These are phyloP conservation scores for Blastomussa wellsi DNA, from an alignment of 92 coral and sea anemone genomes.

Conservation along the genomic window DNA sequence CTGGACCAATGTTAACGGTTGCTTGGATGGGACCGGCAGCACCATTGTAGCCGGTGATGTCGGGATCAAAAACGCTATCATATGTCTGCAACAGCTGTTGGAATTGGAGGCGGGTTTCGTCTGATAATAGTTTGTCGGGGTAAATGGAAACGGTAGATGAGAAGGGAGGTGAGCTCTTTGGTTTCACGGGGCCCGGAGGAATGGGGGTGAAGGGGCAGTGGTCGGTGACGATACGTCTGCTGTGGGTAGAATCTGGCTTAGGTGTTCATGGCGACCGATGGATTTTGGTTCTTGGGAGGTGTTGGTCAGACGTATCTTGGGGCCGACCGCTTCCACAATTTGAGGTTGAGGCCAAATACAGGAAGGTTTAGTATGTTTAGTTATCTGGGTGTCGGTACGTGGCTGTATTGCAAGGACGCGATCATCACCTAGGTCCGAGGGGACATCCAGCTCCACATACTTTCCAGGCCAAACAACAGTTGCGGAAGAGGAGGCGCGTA, in stretches of 20 bases:
- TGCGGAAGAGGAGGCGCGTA: too few relatives aligned
- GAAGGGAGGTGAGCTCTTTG: constrained; percentile 18
- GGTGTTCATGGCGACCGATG: constrained; percentile 53
- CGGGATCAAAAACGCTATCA: too few relatives aligned
- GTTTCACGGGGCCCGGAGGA: constrained; percentile 9
- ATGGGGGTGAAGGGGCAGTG: constrained; percentile 23
- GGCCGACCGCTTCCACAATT: constrained; percentile 48
- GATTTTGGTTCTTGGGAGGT: constrained; percentile 38
- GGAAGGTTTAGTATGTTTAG: constrained; percentile 16
- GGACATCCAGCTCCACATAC: too few relatives aligned
- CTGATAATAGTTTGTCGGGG: too few relatives aligned
- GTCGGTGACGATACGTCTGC: constrained; percentile 6
- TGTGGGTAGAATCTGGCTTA: constrained; percentile 46
- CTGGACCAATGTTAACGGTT: too few relatives aligned
- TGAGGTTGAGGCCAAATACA: constrained; percentile 63
- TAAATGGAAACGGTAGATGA: constrained; percentile 45
- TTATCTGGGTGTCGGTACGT: constrained; percentile 28
- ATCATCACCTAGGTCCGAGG: too few relatives aligned
- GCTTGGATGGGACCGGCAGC: too few relatives aligned
- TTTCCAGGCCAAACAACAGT: too few relatives aligned
- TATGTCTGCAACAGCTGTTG: too few relatives aligned
- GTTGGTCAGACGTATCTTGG: constrained; percentile 52
- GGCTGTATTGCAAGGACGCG: constrained; percentile 50
- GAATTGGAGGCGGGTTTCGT: too few relatives aligned
- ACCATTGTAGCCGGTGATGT: too few relatives aligned